Base-by-base conservation (phyloP, 2,888 invertebrate species). In the Harpagoxenus sublaevis region DNA sequence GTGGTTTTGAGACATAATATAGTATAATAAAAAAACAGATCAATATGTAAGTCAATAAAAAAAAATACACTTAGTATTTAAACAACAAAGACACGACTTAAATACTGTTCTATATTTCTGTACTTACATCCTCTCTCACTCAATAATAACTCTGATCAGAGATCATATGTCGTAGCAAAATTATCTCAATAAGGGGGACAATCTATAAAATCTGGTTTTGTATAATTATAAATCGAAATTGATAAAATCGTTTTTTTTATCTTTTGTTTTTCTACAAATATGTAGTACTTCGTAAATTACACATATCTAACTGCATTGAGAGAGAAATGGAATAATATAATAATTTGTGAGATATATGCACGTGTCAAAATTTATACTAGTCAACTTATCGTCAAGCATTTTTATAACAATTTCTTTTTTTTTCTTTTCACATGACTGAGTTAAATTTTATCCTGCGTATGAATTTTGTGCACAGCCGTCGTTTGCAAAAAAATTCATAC, bases 21-120 rank as follows among this genome's bases (percentile, higher is more conserved):
- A 6, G 6, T 5, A 15, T 23, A 45, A 23, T 28, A 45, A 45
- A 18, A 45, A 45, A 28, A 42, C 2, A 23, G 4, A 66, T 45
- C 6, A 39, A 55, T 55, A 48, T 73, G 70, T 68, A 83, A 35
- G 23, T 79, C 15, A 57, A 68, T 68, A 10, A 35, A 55, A 18
- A 78, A 66, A 85, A 39, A 65, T 48, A 18, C 66, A 84, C 10
- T 71, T 81, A 88, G 84, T 84, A 78, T 75, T 83, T 75, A 84
- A 87, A 86, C 71, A 89, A 90, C 88, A 86, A 90, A 90, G 70
- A 88, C 78, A 85, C 70, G 70, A 85, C 83, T 89, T 87, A 85
- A 91, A 88, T 92, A 87, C 84, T 86, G 83, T 86, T 89, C 65
- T 87, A 87, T 87, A 90, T 89, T 91, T 91, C 81, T 90, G 85